Conservation (phyloP, 30 jellyfish, hydroid and myxozoan species). For the Mastigias papua region DNA sequence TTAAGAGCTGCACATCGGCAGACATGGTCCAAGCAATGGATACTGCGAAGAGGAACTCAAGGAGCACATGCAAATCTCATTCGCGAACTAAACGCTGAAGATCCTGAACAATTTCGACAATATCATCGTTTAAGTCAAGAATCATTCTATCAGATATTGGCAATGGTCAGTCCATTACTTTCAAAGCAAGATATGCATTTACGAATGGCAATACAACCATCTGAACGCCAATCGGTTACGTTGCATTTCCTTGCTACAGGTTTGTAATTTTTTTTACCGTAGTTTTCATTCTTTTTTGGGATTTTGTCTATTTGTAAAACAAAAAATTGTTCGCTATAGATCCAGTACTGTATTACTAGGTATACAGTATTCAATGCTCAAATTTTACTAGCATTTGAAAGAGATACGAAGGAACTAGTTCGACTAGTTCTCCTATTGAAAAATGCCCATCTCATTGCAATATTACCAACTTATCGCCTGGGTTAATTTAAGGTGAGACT, state of each 20-base stretch:
- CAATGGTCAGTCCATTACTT: constrained; percentile 14
- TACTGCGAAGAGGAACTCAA: too few relatives aligned
- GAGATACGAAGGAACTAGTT: background rate
- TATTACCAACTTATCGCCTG: background rate
- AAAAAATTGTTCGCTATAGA: background rate
- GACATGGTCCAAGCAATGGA: too few relatives aligned
- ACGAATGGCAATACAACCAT: constrained; percentile 29
- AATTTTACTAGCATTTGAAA: background rate
- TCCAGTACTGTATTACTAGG: background rate
- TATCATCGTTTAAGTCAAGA: constrained; percentile 33
- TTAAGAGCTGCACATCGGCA: too few relatives aligned
- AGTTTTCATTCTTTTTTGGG: background rate
- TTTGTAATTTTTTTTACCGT: too few relatives aligned
- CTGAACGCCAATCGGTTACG: constrained; percentile 41
- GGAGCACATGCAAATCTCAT: constrained; percentile 32
- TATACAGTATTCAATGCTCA: background rate
- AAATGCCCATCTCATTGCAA: background rate
- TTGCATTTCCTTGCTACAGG: constrained; percentile 49
- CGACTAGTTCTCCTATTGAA: background rate
- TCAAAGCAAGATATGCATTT: constrained; percentile 24
- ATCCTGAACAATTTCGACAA: constrained; percentile 32
- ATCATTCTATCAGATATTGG: constrained; percentile 11
- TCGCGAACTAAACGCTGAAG: constrained; percentile 28
- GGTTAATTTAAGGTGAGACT: constrained; percentile 24
- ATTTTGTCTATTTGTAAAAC: background rate